Base-by-base conservation (phyloP, 2,888 invertebrate genomes). In the Gryllus longicercus region DNA sequence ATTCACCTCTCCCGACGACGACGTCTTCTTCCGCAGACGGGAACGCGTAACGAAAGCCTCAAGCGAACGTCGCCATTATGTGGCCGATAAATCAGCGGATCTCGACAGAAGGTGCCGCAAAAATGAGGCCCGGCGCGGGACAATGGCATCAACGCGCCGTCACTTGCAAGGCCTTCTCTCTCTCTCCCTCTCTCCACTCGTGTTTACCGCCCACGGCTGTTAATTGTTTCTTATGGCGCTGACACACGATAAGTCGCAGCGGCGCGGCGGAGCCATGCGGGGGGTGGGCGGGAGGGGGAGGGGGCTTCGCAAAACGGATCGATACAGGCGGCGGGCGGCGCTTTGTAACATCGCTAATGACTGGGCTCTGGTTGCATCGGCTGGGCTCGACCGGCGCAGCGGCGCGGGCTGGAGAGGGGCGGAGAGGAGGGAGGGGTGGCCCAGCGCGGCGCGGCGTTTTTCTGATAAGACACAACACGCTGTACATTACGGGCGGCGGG, bases 381-480 rank as follows among this genome's bases (percentile, higher is more conserved):
- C 63, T 63, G n/a, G 63, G 16, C 38, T 38, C 38, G 38, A 38
- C 38, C 38, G 38, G 38, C 38, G 8, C 38, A 8, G 38, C 38
- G 38, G 8, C 8, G 38, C 38, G 38, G 5, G 38, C 5, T 5
- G 38, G 5, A 5, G 38, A 5, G 38, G 38, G 38, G 5, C 8
- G 38, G 8, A 38, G 38, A 5, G 8, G 38, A 0, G 38, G 8
- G 5, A 1, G 38, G 38, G 38, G 38, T 38, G 38, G 38, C 38
- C 5, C 38, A 38, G 8, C 38, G 38, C 63, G 16, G 16, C 63
- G 63, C n/a, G 14, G 16, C 63, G 63, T 63, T 63, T 63, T 63
- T 63, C 63, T 63, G 63, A 63, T 63, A 63, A 63, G 63, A 63
- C 63, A 63, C 63, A 63, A 63, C 63, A 63, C 63, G 63, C 63